Percentiles rank a stretch among this genome's conserved stretches.
Conservation (phyloP, 2,113 vertebrate species). For the Tringa solitaria region DNA sequence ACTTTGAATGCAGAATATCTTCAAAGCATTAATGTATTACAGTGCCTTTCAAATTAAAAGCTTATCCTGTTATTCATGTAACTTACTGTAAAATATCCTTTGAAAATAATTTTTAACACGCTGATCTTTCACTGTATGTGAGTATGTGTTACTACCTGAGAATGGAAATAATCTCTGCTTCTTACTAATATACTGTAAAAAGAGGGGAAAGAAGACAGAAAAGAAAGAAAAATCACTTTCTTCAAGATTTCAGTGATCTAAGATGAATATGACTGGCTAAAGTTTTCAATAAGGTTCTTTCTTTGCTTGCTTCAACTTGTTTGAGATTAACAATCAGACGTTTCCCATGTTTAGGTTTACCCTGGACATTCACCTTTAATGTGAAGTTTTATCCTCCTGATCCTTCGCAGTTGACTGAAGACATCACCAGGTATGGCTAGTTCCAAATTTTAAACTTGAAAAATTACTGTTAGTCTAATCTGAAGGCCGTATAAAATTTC, state of each 20-base stretch:
- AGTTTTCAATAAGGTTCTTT: neutral
- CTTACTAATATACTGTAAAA: neutral
- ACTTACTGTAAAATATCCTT: neutral
- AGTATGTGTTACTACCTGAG: neutral
- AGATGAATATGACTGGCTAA: neutral
- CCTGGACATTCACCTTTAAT: slow-evolving; percentile 94
- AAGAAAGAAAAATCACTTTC: neutral
- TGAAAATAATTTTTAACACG: neutral
- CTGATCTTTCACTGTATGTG: neutral
- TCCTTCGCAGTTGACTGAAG: slow-evolving; percentile 92
- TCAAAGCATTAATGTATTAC: neutral
- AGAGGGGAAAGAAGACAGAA: neutral
- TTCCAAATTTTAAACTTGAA: neutral
- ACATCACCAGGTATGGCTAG: slow-evolving; percentile 89
- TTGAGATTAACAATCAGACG: neutral
- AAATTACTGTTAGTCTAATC: neutral
- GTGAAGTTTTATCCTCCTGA: slow-evolving; percentile 99
- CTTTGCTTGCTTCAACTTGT: neutral
- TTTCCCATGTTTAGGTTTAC: slow-evolving; percentile 79
- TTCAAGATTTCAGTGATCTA: neutral
- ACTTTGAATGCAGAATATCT: neutral
- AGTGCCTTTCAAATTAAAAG: neutral
- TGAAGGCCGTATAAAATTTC: neutral
- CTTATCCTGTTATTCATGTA: neutral
- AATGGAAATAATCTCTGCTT: neutral